These are phyloP conservation scores for Chalcosyrphus nemorum DNA, from an alignment of 2,888 invertebrate genomes.

Conservation along the genomic window DNA sequence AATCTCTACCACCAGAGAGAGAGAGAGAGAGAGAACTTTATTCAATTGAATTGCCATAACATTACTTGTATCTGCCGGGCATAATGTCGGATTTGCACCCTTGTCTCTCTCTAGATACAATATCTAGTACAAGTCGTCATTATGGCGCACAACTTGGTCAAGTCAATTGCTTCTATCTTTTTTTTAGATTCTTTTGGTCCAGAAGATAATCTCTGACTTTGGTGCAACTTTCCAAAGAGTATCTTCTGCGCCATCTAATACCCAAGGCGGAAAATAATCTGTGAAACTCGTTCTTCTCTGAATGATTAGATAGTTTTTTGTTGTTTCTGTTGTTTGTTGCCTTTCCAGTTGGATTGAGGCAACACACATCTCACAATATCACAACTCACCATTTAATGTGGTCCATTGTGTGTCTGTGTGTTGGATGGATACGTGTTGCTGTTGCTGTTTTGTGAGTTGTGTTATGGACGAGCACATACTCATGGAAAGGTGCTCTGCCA, in stretches of 20 bases:
- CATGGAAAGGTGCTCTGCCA: conserved; percentile 64
- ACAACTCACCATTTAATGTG: conserved; percentile 69
- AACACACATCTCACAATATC: conserved; percentile 65
- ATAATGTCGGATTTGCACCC: conserved; percentile 48
- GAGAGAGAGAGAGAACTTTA: conserved; percentile 46
- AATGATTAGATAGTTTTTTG: conserved; percentile 49
- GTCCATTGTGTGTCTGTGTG: conserved; percentile 56
- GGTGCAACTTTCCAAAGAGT: conserved; percentile 14
- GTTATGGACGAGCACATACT: conserved; percentile 12
- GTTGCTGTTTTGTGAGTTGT: conserved; percentile 26
- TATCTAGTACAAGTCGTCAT: background rate
- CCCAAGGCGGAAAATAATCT: conserved; percentile 55
- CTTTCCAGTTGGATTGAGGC: conserved; percentile 43
- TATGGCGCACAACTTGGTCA: conserved; percentile 11
- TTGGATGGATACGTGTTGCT: conserved; percentile 57
- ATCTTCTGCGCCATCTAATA: conserved; percentile 26
- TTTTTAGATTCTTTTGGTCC: conserved; percentile 7
- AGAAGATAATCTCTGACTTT: conserved; percentile 36
- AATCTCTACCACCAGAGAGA: conserved; percentile 40
- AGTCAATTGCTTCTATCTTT: conserved; percentile 28
- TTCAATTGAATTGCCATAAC: conserved; percentile 62
- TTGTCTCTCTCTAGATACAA: too few relatives aligned
- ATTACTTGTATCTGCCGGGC: conserved; percentile 38
- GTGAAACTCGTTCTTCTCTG: conserved; percentile 51
- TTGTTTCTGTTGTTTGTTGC: too few relatives aligned